Percentiles rank a stretch among this genome's conserved stretches.
phyloP scores from a whole-genome alignment of 1,140 invertebrate genomes.

The fruit fly (Drosophila melanogaster) region DNA sequence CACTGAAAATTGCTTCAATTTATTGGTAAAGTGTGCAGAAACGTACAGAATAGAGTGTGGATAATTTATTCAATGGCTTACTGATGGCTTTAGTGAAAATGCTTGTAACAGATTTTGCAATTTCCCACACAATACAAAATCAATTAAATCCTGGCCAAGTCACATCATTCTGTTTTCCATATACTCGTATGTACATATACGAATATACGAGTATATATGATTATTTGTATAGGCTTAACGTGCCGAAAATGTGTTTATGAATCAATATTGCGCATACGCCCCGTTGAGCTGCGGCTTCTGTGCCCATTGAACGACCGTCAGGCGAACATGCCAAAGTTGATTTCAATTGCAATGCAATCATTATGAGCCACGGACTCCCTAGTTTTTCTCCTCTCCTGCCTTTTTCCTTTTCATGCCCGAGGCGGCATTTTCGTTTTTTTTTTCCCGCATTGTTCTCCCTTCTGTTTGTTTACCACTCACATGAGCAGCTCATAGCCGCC shows the following conservation, averaged over 20 bases:
- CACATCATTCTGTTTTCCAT: slow-evolving; percentile 20
- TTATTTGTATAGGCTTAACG: slow-evolving; percentile 1
- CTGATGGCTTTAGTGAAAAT: slow-evolving; percentile 49
- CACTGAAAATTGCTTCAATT: slow-evolving; percentile 35
- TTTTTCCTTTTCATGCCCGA: not conserved
- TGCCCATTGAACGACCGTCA: slow-evolving; percentile 13
- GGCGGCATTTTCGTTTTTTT: slow-evolving; percentile 25
- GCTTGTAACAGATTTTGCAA: slow-evolving; percentile 46
- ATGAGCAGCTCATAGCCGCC: slow-evolving; percentile 18
- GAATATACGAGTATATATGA: not conserved
- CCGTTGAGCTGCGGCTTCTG: slow-evolving; percentile 35
- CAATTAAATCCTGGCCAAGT: slow-evolving; percentile 44
- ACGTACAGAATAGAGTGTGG: slow-evolving; percentile 12
- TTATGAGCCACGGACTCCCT: slow-evolving; percentile 28
- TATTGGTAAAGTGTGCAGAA: slow-evolving; percentile 45
- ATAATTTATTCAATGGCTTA: slow-evolving; percentile 51
- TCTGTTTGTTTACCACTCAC: slow-evolving; percentile 55
- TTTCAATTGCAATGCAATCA: slow-evolving; percentile 43
- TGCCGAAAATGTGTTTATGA: slow-evolving; percentile 47
- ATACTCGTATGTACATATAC: not conserved
- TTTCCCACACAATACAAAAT: slow-evolving; percentile 51
- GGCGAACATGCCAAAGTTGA: slow-evolving; percentile 33
- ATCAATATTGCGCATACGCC: slow-evolving; percentile 43
- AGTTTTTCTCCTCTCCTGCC: not conserved
- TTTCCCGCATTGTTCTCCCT: slow-evolving; percentile 11